Conservation (phyloP, 2,113 vertebrate genomes). For the Bubo blakistoni region DNA sequence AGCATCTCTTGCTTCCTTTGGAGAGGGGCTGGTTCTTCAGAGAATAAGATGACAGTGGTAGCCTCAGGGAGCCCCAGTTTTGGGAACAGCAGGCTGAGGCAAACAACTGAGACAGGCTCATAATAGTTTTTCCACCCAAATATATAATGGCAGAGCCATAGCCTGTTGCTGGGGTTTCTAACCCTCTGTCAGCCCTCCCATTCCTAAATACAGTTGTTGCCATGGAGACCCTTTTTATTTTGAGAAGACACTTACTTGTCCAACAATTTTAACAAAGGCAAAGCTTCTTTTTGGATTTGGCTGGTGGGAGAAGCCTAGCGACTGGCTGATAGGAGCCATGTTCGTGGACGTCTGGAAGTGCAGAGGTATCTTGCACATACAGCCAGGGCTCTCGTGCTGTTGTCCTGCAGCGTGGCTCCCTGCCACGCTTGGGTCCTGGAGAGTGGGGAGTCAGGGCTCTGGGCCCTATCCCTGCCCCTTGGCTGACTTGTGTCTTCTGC, state of each 20-base stretch:
- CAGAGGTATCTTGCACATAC: accelerated
- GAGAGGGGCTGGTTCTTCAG: neutral
- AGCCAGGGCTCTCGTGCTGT: accelerated
- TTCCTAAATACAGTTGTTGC: constrained; percentile 38
- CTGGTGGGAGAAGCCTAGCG: neutral
- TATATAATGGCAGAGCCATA: neutral
- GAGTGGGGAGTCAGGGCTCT: neutral
- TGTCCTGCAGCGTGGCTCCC: neutral
- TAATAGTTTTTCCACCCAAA: neutral
- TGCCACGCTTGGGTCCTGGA: neutral
- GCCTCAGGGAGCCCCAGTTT: neutral
- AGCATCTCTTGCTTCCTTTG: neutral
- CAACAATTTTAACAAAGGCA: neutral
- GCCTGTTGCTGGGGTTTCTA: constrained; percentile 13
- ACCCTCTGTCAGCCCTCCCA: neutral
- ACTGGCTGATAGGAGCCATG: neutral
- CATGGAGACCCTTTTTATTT: constrained; percentile 51
- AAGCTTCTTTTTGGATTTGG: neutral
- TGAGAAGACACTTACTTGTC: constrained; percentile 23
- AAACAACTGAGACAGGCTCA: neutral
- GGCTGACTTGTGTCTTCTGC: accelerated
- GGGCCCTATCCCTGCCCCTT: neutral
- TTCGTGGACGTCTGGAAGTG: accelerated
- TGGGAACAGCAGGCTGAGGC: neutral
- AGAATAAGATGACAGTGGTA: neutral